Percentiles rank a stretch among this genome's conserved stretches.
These are phyloP conservation scores for Acanthopleura granulata DNA, from an alignment of 2,888 invertebrate genomes.

Conservation along the genomic window DNA sequence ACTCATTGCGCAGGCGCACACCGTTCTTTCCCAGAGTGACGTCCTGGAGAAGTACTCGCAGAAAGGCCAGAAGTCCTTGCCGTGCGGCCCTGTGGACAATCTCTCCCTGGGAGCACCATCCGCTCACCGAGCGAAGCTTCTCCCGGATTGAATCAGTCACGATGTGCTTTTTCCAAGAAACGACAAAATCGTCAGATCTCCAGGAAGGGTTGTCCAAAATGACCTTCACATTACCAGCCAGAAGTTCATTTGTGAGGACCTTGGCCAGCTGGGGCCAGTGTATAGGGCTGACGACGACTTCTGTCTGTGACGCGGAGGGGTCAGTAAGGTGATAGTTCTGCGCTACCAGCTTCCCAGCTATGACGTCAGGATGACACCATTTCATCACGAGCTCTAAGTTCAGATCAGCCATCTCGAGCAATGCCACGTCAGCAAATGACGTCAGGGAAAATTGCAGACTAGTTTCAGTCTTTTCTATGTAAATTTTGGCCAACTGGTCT, in stretches of 20 bases:
- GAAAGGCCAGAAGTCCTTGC: not conserved
- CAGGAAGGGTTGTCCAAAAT: conserved; percentile 6
- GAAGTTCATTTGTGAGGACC: not conserved
- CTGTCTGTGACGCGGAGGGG: not conserved
- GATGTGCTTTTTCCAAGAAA: not conserved
- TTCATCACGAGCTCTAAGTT: not conserved
- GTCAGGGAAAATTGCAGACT: not conserved
- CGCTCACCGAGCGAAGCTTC: not conserved
- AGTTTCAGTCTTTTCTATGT: not conserved
- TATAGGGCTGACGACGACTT: not conserved
- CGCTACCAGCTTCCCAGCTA: not conserved
- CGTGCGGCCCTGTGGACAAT: not conserved
- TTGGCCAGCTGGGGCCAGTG: not conserved
- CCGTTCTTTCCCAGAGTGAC: not conserved
- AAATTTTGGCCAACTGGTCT: not conserved
- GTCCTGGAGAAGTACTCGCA: not conserved
- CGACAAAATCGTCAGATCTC: not conserved
- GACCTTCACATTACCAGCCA: not conserved
- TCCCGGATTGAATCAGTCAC: not conserved
- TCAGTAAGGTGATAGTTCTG: not conserved
- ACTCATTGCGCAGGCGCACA: not conserved
- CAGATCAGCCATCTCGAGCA: not conserved
- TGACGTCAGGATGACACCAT: conserved; percentile 1
- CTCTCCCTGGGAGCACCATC: not conserved
- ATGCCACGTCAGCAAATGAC: not conserved